phyloP scores from a whole-genome alignment of 2,797 vertebrate species.

The Pogonophryne albipinna region DNA sequence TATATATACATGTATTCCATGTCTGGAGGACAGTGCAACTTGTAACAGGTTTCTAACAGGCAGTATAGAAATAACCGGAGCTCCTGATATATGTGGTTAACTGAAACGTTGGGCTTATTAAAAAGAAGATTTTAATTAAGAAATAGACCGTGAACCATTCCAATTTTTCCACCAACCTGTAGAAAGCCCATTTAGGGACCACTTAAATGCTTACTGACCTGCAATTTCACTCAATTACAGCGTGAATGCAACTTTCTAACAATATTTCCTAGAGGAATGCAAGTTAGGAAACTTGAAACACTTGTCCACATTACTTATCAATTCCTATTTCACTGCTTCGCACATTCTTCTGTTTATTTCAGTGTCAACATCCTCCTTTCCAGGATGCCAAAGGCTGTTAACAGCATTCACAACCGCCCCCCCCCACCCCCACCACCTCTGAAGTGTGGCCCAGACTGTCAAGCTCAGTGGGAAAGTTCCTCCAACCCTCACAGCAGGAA shows the following conservation, averaged over 20 bases:
- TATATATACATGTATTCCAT: neutral
- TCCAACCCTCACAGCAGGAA: slow-evolving; percentile 20
- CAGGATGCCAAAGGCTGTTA: slow-evolving; percentile 40
- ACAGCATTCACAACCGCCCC: slow-evolving; percentile 16
- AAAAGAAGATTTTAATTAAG: slow-evolving; percentile 30
- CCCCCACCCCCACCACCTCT: slow-evolving; percentile 20
- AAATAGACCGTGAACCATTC: slow-evolving; percentile 11
- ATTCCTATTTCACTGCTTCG: slow-evolving; percentile 36
- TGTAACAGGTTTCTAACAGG: neutral
- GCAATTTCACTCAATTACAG: slow-evolving; percentile 73
- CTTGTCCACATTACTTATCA: slow-evolving; percentile 54
- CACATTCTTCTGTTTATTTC: slow-evolving; percentile 42
- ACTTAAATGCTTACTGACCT: slow-evolving; percentile 55
- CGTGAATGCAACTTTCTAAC: slow-evolving; percentile 45
- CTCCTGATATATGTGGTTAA: slow-evolving; percentile 10
- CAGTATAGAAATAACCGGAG: slow-evolving; percentile 2
- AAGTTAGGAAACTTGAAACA: slow-evolving; percentile 40
- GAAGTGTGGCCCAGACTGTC: slow-evolving; percentile 33
- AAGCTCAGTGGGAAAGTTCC: slow-evolving; percentile 38
- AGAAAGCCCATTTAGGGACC: slow-evolving; percentile 40
- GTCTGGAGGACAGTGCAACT: slow-evolving; percentile 4
- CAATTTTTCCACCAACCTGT: slow-evolving; percentile 32
- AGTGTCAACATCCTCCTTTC: slow-evolving; percentile 34
- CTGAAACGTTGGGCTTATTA: slow-evolving; percentile 13
- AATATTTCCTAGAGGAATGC: slow-evolving; percentile 34